These are phyloP conservation scores for Busseola fusca DNA, from an alignment of 2,888 invertebrate genomes.

Conservation along the genomic window DNA sequence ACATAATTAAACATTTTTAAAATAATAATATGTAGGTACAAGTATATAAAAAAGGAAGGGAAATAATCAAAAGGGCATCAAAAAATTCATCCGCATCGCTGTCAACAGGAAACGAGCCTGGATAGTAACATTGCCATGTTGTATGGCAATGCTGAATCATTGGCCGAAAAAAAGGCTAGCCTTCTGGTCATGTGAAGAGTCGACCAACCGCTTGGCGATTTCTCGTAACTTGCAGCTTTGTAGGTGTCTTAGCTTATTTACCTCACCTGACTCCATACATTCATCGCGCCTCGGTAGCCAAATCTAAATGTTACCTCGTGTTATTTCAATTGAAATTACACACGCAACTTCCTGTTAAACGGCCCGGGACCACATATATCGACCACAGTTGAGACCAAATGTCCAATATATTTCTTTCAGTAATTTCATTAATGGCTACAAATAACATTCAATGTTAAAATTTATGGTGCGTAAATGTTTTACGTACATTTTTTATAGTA, in stretches of 20 bases:
- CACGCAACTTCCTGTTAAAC: conserved; percentile 56
- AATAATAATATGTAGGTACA: too few species aligned
- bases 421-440: conserved; percentile 81
- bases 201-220: too few species aligned
- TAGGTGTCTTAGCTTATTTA: background rate
- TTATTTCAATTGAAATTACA: conserved; percentile 52
- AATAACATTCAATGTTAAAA: conserved; percentile 80
- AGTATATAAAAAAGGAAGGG: too few species aligned
- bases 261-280: background rate
- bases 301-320: conserved; percentile 28
- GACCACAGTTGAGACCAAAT: conserved; percentile 55
- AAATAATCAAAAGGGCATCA: too few species aligned
- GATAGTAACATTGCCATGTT: too few species aligned
- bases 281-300: background rate
- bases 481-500: conserved; percentile 82
- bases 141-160: too few species aligned
- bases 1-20: too few species aligned
- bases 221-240: background rate
- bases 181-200: too few species aligned
- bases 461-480: conserved; percentile 83
- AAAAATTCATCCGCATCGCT: too few species aligned
- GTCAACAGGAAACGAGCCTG: too few species aligned
- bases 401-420: conserved; percentile 68
- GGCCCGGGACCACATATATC: conserved; percentile 48
- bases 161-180: too few species aligned